These are phyloP conservation scores for Amphipoea oculea DNA, from an alignment of 2,888 invertebrate genomes.

Conservation along the genomic window DNA sequence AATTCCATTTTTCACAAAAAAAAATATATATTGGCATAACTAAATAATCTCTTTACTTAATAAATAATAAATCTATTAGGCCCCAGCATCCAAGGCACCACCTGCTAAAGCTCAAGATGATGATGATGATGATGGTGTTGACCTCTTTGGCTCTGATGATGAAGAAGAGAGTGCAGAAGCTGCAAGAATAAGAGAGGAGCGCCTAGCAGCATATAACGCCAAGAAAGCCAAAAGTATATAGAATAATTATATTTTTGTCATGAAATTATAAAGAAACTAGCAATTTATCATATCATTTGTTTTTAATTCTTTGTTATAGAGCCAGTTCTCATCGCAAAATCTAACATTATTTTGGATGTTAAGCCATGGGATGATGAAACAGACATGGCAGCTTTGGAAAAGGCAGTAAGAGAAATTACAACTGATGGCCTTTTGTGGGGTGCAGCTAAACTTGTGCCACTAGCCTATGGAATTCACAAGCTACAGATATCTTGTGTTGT, in stretches of 20 bases:
- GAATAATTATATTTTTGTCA: background rate
- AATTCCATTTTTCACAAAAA: background rate
- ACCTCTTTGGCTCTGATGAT: conserved; percentile 95
- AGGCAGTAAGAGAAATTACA: conserved; percentile 93
- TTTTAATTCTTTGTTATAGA: conserved; percentile 87
- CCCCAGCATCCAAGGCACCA: conserved; percentile 53
- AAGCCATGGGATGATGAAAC: conserved; percentile 99
- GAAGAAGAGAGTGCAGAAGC: conserved; percentile 94
- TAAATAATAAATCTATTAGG: conserved; percentile 60
- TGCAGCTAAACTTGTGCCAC: conserved; percentile 96
- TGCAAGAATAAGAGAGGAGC: conserved; percentile 94
- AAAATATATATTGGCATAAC: background rate
- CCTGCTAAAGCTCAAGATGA: conserved; percentile 72
- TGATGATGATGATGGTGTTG: conserved; percentile 95
- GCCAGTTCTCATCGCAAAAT: conserved; percentile 97
- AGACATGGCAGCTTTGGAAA: conserved; percentile 96
- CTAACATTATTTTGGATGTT: conserved; percentile 97
- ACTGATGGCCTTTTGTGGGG: conserved; percentile 98
- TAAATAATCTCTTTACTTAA: background rate
- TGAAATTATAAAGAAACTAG: background rate
- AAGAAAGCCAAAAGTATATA: conserved; percentile 96
- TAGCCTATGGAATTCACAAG: conserved; percentile 98
- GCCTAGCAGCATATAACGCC: conserved; percentile 96
- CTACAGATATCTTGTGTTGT: conserved; percentile 97
- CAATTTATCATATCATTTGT: background rate